Evolutionary conservation across 1,140 invertebrate species (phyloP).

Genomic region (Chlorops oryzae): DNA sequence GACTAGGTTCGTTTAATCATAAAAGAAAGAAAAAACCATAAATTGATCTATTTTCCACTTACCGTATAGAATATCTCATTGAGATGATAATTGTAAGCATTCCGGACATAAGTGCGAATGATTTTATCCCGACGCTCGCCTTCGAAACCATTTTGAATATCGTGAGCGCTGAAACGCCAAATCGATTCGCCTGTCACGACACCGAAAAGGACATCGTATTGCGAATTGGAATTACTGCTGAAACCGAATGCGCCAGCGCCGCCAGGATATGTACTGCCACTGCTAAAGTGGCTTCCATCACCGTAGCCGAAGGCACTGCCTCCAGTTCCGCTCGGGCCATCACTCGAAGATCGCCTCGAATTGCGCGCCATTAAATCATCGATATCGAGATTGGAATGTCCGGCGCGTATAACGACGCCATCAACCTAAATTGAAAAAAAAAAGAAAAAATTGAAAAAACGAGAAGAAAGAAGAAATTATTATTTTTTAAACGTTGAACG

Average conservation of each 20-base stretch:
- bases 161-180: constrained; percentile 73
- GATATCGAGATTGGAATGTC: constrained; percentile 54
- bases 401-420: constrained; percentile 48
- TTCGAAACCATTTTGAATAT: constrained; percentile 83
- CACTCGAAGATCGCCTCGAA: constrained; percentile 39
- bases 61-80: constrained; percentile 95
- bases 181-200: constrained; percentile 78
- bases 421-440: constrained; percentile 47
- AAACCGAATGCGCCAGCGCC: constrained; percentile 20
- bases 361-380: constrained; percentile 52
- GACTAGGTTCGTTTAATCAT: neutral
- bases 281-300: constrained; percentile 19
- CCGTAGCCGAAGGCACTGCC: constrained; percentile 15
- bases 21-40: neutral
- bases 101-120: constrained; percentile 86
- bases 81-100: constrained; percentile 88
- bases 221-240: constrained; percentile 22
- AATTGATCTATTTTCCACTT: constrained; percentile 22
- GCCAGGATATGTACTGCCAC: constrained; percentile 25
- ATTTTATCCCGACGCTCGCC: constrained; percentile 83
- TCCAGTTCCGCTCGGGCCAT: constrained; percentile 13
- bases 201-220: constrained; percentile 77
- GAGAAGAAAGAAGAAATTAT: constrained; percentile 11
- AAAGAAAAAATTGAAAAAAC: constrained; percentile 1
- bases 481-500: neutral